Base-by-base conservation (phyloP, 1,140 invertebrate species). In the Bombus vancouverensis region DNA sequence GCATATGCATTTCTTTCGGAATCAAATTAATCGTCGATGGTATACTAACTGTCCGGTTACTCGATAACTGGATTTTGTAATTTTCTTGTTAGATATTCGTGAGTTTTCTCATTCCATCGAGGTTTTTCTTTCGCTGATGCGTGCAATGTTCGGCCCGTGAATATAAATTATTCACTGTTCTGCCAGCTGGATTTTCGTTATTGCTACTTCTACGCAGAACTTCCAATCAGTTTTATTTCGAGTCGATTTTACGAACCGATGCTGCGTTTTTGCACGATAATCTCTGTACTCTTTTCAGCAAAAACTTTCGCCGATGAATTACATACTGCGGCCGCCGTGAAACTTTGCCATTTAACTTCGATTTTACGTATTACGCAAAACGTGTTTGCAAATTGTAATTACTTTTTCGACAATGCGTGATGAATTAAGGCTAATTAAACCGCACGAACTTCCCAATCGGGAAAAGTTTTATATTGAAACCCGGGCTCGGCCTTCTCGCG, bases 381-480 rank as follows among this genome's bases (percentile, higher is more conserved):
- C 10, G 37, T 53, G 66, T 44, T 68, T 62, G 47, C 44, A 70
- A 44, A 34, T 37, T 78, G 44, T 78, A 74, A 88, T 78, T 81
- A 82, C n/a, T 86, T 88, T 85, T 79, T n/a, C 78, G 70, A 82
- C 75, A n/a, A 39, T n/a, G 65, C 57, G 22, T 37, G 71, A 87
- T 37, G 44, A 88, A 88, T 87, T 81, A 85, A 39, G 78, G n/a
- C 25, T 81, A 88, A 86, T 88, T 88, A 86, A 89, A 79, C 15
- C 18, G 18, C n/a, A 25, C 72, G 28, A 87, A 65, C 37, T 80
- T 66, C 0, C 32, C 59, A 28, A 88, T 85, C 37, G 66, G 28
- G 9, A 81, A 79, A 88, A 82, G 39, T 75, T 88, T 89, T 89
- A 74, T 86, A 85, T 86, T 39, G 42, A 82, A 86, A 78, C 18